Evolutionary conservation across 64 coral and sea anemone species (phyloP), one percentile per base, ranked within the genome.

Genomic region (Actinia equina): DNA sequence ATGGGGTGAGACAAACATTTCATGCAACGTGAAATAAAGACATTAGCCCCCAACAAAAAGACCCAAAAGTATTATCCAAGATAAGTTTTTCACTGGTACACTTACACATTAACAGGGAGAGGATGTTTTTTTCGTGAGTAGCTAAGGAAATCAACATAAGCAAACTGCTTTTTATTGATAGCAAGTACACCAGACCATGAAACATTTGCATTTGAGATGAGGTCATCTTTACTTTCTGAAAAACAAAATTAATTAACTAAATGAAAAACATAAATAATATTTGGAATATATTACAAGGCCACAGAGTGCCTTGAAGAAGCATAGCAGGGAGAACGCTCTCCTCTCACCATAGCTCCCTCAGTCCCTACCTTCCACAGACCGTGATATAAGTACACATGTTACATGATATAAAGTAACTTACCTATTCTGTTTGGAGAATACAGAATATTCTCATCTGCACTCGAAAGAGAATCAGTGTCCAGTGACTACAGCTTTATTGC

Each of bases 81-180:
- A 37, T 37, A 37, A 0, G 30, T 37, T 37, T 37, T 18, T 62
- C n/a, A 65, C 18, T 6, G 5, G 20, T 52, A 27, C 37, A 95
- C 91, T 93, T 84, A 96, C 94, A 96, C 78, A 22, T 87, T 26
- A 83, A 90, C 85, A n/a, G 94, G 94, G 20, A 93, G 87, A 42
- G 55, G 84, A n/a, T 83, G 85, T 57, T 46, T 85, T 19, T 89
- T 89, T 11, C 17, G 17, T 53, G 87, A 92, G 59, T 98, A 89
- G 59, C 93, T 92, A 59, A 98, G 64, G 51, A 98, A 92, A 19
- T 91, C 61, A 16, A 89, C 86, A 14, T 92, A 74, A 45, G 93
- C 92, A 17, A 98, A 67, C 3, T 82, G 44, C 43, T 92, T 98
- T 64, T 94, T 92, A 44, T 98, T 98, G 80, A 94, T 94, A 37